Base-by-base conservation (phyloP, 2,888 invertebrate genomes). In the Scaptomyza parva region DNA sequence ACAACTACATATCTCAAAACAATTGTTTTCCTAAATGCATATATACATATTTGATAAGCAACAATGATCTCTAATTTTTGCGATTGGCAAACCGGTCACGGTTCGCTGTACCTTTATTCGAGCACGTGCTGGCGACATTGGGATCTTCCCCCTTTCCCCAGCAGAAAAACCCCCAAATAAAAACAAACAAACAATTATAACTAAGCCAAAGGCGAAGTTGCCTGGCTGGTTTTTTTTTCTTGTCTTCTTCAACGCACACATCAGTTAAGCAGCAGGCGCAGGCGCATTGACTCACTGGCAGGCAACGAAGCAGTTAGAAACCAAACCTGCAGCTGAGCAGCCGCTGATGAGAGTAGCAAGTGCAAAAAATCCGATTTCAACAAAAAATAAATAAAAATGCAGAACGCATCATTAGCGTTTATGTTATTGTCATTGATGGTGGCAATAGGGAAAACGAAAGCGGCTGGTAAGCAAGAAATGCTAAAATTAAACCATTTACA, bases 201-300 rank as follows among this genome's bases (percentile, higher is more conserved):
- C n/a, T 3, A 22, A 33, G 20, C 39, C 51, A 28, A 44, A 47
- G 28, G 28, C 55, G 50, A 65, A 73, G 67, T 74, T 74, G 74
- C 41, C 71, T 43, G 68, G 45, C 76, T 57, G 63, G 76, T 74
- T 74, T 74, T 75, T 18, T 11, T 74, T 74, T 74, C 71, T 18
- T 11, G 30, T 3, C 33, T 51, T 47, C 43, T 26, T 7, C 37
- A 26, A 22, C 44, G 40, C 35, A 22, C 28, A 64, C 37, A 26
- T 44, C 9, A 50, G 28, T 47, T 35, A 17, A 44, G 37, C 44
- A 45, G 14, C 14, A 24, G 33, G 61, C 62, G 48, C 70, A 62
- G 59, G 52, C 61, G 54, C 58, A 58, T 45, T 53, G 20, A 20
- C 18, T 41, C 33, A 22, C 30, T 1, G 41, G n/a, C 12, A n/a